Percentiles rank a stretch among this genome's conserved stretches.
Evolutionary conservation across 2,888 invertebrate genomes (phyloP).

Genomic region (Acleris sparsana): DNA sequence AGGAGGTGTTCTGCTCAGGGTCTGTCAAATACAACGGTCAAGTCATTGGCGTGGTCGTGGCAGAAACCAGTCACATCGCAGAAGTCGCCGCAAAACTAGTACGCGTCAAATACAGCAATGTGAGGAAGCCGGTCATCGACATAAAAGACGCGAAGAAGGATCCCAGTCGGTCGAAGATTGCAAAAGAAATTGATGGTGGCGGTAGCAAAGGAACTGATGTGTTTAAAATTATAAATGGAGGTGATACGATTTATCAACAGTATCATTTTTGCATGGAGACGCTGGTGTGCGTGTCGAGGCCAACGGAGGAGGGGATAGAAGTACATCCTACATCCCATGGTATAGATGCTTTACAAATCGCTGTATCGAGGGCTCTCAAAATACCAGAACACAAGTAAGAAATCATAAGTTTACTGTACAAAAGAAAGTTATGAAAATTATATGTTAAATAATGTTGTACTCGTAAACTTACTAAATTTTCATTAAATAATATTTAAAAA

Average conservation of each 20-base stretch:
- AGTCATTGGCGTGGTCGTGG: conserved; percentile 68
- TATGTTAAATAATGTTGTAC: too few species aligned
- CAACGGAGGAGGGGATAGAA: conserved; percentile 87
- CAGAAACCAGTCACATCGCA: conserved; percentile 78
- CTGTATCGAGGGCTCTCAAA: conserved; percentile 39
- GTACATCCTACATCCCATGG: conserved; percentile 85
- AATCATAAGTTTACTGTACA: too few species aligned
- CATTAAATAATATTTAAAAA: too few species aligned
- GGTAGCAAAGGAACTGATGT: conserved; percentile 61
- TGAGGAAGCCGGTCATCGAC: conserved; percentile 56
- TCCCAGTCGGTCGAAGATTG: conserved; percentile 44
- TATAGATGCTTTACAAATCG: conserved; percentile 81
- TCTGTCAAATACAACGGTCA: conserved; percentile 35
- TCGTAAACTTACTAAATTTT: too few species aligned
- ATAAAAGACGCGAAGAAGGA: conserved; percentile 48
- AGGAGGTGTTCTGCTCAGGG: conserved; percentile 70
- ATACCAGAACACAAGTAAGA: conserved; percentile 7
- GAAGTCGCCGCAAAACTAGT: conserved; percentile 82
- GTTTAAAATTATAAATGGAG: conserved; percentile 74
- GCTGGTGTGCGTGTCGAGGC: conserved; percentile 84
- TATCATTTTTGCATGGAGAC: conserved; percentile 90
- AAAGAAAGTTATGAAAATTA: too few species aligned
- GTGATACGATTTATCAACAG: conserved; percentile 81
- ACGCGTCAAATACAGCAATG: conserved; percentile 74
- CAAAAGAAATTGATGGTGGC: conserved; percentile 40